Evolutionary conservation across 2,888 invertebrate genomes (phyloP).

Genomic region (Ophonus ardosiacus): DNA sequence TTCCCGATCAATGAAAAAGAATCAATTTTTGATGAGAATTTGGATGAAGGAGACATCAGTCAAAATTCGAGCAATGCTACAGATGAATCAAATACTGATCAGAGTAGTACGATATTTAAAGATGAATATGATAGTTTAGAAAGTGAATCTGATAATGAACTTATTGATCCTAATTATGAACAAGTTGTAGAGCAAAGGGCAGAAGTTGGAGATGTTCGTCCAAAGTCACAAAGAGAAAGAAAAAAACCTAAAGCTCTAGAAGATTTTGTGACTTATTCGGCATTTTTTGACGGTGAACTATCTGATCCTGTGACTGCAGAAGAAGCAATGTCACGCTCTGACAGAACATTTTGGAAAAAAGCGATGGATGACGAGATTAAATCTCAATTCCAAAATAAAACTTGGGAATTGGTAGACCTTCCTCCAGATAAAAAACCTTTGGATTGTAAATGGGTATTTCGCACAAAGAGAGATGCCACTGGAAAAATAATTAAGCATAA

Average conservation of each 20-base stretch:
- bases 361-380: background rate
- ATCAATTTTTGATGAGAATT: no score
- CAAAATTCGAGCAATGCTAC: background rate
- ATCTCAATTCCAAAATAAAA: background rate
- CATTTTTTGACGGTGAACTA: background rate
- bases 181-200: background rate
- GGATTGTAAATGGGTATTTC: background rate
- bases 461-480: background rate
- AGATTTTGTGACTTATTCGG: background rate
- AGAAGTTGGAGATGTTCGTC: background rate
- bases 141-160: no score
- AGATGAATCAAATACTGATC: background rate
- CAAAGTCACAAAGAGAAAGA: background rate
- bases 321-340: background rate
- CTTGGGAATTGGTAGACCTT: background rate
- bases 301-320: background rate
- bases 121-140: no score
- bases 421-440: background rate
- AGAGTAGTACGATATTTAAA: no score
- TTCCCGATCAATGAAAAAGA: no score
- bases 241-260: background rate
- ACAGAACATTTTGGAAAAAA: background rate
- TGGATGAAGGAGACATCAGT: background rate
- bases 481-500: background rate
- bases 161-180: background rate